These are phyloP conservation scores for Tethea ocularis DNA, from an alignment of 2,888 invertebrate species.

Conservation along the genomic window DNA sequence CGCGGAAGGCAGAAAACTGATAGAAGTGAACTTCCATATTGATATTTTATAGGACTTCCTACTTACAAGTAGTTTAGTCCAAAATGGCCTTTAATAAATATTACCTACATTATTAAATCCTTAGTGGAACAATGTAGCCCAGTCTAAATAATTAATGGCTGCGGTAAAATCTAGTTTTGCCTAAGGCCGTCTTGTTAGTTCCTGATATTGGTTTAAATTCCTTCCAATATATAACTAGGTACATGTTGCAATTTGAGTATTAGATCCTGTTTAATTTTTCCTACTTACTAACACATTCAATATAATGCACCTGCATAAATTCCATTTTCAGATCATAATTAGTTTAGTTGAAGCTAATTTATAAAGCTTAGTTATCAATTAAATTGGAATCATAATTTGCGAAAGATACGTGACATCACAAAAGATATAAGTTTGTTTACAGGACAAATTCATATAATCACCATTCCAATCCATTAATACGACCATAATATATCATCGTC, in stretches of 20 bases:
- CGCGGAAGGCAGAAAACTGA: no score
- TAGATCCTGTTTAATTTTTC: background rate
- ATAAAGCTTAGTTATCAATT: background rate
- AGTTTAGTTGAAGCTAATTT: background rate
- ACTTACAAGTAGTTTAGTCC: background rate
- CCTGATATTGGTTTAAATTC: background rate
- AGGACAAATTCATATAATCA: conserved; percentile 21
- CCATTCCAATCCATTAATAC: conserved; percentile 29
- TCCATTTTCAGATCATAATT: background rate
- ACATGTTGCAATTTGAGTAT: background rate
- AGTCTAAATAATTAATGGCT: background rate
- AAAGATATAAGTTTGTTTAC: conserved; percentile 3
- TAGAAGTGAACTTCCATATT: background rate
- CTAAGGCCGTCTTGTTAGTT: background rate
- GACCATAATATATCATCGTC: conserved; percentile 33
- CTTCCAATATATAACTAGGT: background rate
- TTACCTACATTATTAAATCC: background rate
- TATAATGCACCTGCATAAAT: no score
- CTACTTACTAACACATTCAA: no score
- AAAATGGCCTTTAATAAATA: background rate
- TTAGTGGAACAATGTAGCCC: background rate
- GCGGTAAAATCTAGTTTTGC: background rate
- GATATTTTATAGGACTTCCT: background rate
- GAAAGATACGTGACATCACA: background rate
- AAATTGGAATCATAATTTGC: background rate